A percentile compares a stretch with the other conserved stretches of the same genome.
Evolutionary conservation across 2,113 vertebrate genomes (phyloP).

Genomic region (Choloepus hoffmanni): DNA sequence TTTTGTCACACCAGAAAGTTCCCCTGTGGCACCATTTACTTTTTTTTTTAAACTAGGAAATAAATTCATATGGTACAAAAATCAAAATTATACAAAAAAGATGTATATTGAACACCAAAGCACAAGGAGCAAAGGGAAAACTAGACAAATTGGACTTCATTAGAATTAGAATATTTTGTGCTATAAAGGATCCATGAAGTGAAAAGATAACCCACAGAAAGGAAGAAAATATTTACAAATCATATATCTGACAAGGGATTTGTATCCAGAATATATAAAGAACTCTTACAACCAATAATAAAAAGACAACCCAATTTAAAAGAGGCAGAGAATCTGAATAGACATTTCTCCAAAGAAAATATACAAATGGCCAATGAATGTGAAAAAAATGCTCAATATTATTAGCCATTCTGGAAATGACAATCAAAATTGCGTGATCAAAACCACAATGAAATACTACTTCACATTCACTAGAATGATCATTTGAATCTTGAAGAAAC

Average conservation of each 20-base stretch:
- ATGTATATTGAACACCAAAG: background rate
- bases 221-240: background rate
- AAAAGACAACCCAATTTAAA: background rate
- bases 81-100: background rate
- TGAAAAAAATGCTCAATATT: background rate
- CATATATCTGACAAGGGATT: background rate
- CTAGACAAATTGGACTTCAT: background rate
- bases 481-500: no score
- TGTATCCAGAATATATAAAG: background rate
- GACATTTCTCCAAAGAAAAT: background rate
- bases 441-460: background rate
- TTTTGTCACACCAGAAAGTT: background rate
- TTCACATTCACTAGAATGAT: background rate
- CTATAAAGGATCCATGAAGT: background rate
- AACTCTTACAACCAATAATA: background rate
- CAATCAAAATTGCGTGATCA: background rate
- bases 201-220: background rate
- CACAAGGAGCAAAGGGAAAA: background rate
- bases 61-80: background rate
- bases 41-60: background rate
- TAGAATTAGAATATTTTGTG: background rate
- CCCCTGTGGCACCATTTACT: background rate
- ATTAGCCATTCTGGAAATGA: background rate
- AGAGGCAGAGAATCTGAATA: background rate
- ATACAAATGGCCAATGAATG: background rate